Evolutionary conservation across 2,797 vertebrate genomes (phyloP), one percentile per base, ranked within the genome.

Genomic region (Mallotus villosus): DNA sequence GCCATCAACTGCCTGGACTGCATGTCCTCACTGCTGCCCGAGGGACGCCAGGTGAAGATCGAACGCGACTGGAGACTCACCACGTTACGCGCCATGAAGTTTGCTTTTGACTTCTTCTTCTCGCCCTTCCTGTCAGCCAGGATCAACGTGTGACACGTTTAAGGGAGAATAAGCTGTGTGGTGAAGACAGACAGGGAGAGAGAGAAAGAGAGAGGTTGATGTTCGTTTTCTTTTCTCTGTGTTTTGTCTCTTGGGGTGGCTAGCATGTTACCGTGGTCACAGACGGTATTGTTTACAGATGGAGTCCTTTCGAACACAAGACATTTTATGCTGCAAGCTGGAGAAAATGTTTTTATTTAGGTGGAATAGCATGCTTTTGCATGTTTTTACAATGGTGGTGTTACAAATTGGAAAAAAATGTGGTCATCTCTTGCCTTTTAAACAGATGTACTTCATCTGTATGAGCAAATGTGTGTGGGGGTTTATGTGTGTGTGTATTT

Each of bases 31-130:
- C 85, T 92, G 25, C 74, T 94, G 32, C 93, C 92, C 0, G 90
- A 88, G 60, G 88, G 88, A 19, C 90, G 95, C 60, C 97, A 98
- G 0, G 95, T 98, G 74, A 99, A 99, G 91, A 92, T 96, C 0
- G 97, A 99, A 80, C 93, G 90, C 4, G 93, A 99, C 92, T 99
- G 97, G 97, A 95, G 96, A 71, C 91, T 88, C 66, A 93, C 90
- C 0, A 95, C 94, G 58, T 93, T 97, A 65, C 86, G 79, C 25
- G 93, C 95, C 0, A 64, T 97, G 37, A 95, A 96, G 88, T 99
- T 99, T 11, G 96, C 95, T 14, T 99, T 99, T 78, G 93, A 99
- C 88, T 99, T 99, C 80, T 98, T 99, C 90, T 99, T 99, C 81
- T 95, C 94, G 49, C 98, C 98, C 0, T 96, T 99, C 87, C 88